Evolutionary conservation across 2,888 invertebrate species (phyloP).

Genomic region (Sminthurinus aureus): DNA sequence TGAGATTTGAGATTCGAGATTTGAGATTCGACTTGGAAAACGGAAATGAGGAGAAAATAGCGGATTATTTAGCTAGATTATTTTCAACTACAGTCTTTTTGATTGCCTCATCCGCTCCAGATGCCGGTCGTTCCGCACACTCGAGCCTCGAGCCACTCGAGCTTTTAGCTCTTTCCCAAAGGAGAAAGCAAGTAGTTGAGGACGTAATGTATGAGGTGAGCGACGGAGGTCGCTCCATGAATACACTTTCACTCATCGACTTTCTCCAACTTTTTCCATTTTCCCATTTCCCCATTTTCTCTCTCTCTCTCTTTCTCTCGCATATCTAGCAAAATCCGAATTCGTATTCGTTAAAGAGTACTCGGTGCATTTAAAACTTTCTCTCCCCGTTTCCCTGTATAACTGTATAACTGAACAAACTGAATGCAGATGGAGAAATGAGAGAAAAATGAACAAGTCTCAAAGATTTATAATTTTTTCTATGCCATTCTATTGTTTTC

Average conservation of each 20-base stretch:
- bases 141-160: neutral
- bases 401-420: too few species aligned
- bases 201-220: neutral
- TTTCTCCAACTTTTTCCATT: neutral
- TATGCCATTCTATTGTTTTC: too few species aligned
- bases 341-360: neutral
- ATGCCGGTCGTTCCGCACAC: neutral
- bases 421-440: too few species aligned
- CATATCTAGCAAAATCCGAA: neutral
- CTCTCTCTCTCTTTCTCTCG: neutral
- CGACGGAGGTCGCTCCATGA: neutral
- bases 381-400: neutral
- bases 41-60: too few species aligned
- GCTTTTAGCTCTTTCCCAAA: neutral
- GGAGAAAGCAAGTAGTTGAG: neutral
- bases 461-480: too few species aligned
- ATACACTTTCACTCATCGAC: slow-evolving; percentile 2
- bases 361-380: neutral
- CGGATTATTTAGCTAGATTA: too few species aligned
- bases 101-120: neutral
- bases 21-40: too few species aligned
- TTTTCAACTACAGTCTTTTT: neutral
- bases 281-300: neutral
- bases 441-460: too few species aligned
- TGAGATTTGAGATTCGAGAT: too few species aligned